Conservation (phyloP, 2,888 invertebrate genomes). For the Baccha elongata region DNA sequence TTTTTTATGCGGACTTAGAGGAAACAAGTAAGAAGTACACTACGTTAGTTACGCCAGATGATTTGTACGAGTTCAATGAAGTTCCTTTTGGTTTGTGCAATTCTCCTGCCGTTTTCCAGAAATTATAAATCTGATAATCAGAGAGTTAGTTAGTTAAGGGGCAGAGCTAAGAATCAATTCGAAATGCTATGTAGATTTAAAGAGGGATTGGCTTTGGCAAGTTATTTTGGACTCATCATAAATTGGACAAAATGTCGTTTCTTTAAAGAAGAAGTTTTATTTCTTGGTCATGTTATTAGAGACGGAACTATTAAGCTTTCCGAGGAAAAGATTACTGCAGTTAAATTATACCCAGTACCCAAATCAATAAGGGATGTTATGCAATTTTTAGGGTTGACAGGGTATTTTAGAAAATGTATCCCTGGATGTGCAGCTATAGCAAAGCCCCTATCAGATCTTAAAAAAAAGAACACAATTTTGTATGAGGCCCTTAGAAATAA, state of each 20-base stretch:
- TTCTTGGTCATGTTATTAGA: background rate
- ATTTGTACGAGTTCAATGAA: background rate
- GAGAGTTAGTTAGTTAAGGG: background rate
- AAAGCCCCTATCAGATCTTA: background rate
- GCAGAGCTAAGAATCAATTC: background rate
- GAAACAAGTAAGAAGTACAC: background rate
- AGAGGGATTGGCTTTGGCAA: background rate
- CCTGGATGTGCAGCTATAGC: too few relatives aligned
- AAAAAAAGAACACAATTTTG: background rate
- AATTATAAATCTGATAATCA: background rate
- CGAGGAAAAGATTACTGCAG: background rate
- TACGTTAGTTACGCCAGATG: background rate
- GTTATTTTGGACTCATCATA: background rate
- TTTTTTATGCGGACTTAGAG: background rate
- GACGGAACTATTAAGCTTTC: background rate
- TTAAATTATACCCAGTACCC: background rate
- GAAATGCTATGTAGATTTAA: background rate
- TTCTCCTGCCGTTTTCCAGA: background rate
- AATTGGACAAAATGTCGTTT: background rate
- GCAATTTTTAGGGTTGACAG: background rate
- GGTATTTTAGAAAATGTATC: too few relatives aligned
- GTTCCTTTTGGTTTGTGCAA: background rate
- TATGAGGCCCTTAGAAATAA: background rate
- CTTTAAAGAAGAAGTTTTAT: background rate
- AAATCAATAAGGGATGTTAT: background rate